Evolutionary conservation across 2,888 invertebrate species (phyloP), one percentile per base, ranked within the genome.

Genomic region (Synanthedon formicaeformis): DNA sequence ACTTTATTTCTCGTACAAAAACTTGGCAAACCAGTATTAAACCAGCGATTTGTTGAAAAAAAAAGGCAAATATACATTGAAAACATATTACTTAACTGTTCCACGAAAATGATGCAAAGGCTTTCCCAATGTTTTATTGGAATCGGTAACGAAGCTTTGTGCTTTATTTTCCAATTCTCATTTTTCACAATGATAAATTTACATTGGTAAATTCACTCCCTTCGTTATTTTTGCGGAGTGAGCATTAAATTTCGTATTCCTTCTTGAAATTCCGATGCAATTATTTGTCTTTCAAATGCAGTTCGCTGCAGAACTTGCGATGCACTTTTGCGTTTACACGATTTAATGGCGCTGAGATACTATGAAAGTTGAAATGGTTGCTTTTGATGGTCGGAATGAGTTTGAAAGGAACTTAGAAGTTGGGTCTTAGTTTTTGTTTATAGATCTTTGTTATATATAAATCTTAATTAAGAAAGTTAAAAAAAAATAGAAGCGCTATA

Each of bases 211-310:
- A 34, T 34, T 34, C 34, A 34, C 52, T 51, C 52, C 53, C 53
- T 61, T 56, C 61, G 64, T 67, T 70, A 68, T 72, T 74, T 73
- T 71, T 68, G 71, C 70, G 54, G 61, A 60, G 65, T 61, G 62
- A 53, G 65, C 68, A 71, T 74, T 69, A 74, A 74, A 76, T 75
- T 74, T 68, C 69, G 67, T 71, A 73, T 73, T 75, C 70, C 58
- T 71, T 73, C 67, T 62, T 56, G 67, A 65, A 66, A 68, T 75
- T 67, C 57, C 62, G 60, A 66, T 65, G 69, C 73, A 75, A 75
- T 76, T 79, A 78, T 78, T 77, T 78, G 74, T 73, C 69, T 77
- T 76, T 67, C 66, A 68, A 73, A 74, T 78, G 69, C 72, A 77
- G 67, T 71, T 71, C 63, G 59, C 65, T 57, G 66, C 60, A 64